Evolutionary conservation across 2,888 invertebrate genomes (phyloP).

Genomic region (Nudaria mundana): DNA sequence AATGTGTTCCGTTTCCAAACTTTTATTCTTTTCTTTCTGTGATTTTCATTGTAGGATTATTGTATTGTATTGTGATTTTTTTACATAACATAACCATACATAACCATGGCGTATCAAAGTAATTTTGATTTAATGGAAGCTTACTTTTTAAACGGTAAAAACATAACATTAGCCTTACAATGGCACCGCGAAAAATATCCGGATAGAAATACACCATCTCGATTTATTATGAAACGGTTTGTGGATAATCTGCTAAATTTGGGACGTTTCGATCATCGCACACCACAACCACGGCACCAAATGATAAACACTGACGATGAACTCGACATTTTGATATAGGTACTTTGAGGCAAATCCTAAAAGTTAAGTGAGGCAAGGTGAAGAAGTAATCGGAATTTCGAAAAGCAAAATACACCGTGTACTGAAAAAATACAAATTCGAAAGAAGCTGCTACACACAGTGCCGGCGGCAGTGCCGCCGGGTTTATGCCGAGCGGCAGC

Average conservation of each 20-base stretch:
- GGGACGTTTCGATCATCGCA: slow-evolving; percentile 13
- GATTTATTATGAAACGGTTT: slow-evolving; percentile 11
- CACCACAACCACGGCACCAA: slow-evolving; percentile 12
- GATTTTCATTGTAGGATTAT: too few species aligned
- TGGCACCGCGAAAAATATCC: slow-evolving; percentile 14
- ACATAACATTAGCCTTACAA: slow-evolving; percentile 10
- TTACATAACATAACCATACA: too few species aligned
- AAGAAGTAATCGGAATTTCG: slow-evolving; percentile 8
- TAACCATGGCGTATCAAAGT: background rate
- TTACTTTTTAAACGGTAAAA: slow-evolving; percentile 8
- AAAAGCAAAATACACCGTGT: slow-evolving; percentile 8
- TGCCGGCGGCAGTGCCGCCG: too few species aligned
- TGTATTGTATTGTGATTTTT: too few species aligned
- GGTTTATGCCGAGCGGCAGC: slow-evolving; percentile 4
- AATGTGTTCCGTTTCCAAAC: too few species aligned
- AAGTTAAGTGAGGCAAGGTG: slow-evolving; percentile 11
- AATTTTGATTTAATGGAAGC: background rate
- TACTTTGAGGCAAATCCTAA: slow-evolving; percentile 11
- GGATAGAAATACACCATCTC: slow-evolving; percentile 11
- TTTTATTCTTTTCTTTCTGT: too few species aligned
- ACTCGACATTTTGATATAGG: slow-evolving; percentile 9
- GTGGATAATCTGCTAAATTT: slow-evolving; percentile 10
- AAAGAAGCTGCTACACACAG: too few species aligned
- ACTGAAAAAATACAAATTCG: slow-evolving; percentile 2
- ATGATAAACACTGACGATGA: slow-evolving; percentile 15